phyloP scores from a whole-genome alignment of 2,797 vertebrate species.

The Protonibea diacanthus region DNA sequence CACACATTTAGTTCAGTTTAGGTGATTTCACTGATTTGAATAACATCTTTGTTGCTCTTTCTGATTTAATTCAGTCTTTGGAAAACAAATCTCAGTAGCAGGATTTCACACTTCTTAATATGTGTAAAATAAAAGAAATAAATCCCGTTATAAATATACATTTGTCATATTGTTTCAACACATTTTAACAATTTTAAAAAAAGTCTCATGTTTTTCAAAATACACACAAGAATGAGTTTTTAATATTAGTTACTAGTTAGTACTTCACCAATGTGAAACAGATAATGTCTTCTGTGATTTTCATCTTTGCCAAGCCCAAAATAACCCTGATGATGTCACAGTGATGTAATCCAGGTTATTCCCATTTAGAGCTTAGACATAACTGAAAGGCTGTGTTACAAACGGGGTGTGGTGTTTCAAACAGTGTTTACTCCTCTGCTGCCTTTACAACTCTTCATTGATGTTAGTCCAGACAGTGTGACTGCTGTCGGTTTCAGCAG shows the following conservation, averaged over 20 bases:
- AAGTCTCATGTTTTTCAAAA: no score
- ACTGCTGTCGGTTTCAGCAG: constrained; percentile 3
- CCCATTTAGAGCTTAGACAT: not conserved
- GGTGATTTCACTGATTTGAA: constrained; percentile 8
- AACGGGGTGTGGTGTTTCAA: not conserved
- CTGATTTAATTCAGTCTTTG: not conserved
- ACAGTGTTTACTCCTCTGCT: not conserved
- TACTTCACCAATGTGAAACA: not conserved
- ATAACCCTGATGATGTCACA: not conserved
- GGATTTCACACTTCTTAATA: no score
- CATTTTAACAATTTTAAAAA: no score
- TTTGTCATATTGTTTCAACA: no score
- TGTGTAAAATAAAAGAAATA: no score
- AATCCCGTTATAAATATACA: no score
- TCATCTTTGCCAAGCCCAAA: not conserved
- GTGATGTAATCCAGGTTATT: not conserved
- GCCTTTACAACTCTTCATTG: not conserved
- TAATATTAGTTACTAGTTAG: not conserved
- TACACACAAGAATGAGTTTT: no score
- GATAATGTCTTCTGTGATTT: not conserved
- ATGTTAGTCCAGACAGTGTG: not conserved
- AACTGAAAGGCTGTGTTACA: not conserved
- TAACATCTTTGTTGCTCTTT: not conserved
- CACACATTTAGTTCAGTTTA: not conserved
- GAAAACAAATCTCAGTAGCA: not conserved